Evolutionary conservation across 1,140 invertebrate species (phyloP).

Genomic region (Phymastichus coffea): DNA sequence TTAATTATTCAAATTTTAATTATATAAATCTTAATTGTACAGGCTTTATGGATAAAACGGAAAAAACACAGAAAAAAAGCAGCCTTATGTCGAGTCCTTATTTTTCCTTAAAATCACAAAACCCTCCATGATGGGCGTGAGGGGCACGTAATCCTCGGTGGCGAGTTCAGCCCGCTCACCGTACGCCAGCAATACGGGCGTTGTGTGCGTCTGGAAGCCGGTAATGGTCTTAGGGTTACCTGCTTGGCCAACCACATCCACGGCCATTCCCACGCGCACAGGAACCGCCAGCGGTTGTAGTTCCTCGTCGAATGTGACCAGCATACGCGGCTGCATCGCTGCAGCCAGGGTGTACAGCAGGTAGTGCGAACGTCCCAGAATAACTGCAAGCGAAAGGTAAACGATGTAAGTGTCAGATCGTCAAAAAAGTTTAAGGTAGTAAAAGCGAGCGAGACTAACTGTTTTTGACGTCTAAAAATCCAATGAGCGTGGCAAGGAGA

Average conservation of each 20-base stretch:
- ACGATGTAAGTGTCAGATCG: conserved; percentile 6
- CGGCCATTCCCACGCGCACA: conserved; percentile 96
- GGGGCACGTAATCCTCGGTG: conserved; percentile 93
- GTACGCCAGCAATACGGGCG: conserved; percentile 93
- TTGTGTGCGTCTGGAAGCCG: conserved; percentile 99
- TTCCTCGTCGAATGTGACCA: conserved; percentile 99
- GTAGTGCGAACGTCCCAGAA: conserved; percentile 95
- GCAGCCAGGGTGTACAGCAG: conserved; percentile 92
- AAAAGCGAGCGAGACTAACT: conserved; percentile 64
- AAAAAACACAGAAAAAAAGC: no score
- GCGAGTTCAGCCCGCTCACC: conserved; percentile 98
- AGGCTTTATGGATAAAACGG: no score
- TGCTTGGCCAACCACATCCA: conserved; percentile 99
- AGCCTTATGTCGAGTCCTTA: conserved; percentile 60
- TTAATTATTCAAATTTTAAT: conserved; percentile 28
- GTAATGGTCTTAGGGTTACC: conserved; percentile 99
- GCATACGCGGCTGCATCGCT: conserved; percentile 98
- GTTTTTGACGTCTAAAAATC: conserved; percentile 96
- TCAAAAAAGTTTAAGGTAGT: neutral
- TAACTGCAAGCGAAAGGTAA: conserved; percentile 63
- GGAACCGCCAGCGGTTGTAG: conserved; percentile 91
- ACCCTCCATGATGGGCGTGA: conserved; percentile 97
- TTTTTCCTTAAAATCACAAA: conserved; percentile 99
- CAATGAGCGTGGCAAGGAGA: conserved; percentile 85
- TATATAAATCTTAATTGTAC: conserved; percentile 29